Conservation (phyloP, 2,888 invertebrate species). For the Monochamus alternatus region DNA sequence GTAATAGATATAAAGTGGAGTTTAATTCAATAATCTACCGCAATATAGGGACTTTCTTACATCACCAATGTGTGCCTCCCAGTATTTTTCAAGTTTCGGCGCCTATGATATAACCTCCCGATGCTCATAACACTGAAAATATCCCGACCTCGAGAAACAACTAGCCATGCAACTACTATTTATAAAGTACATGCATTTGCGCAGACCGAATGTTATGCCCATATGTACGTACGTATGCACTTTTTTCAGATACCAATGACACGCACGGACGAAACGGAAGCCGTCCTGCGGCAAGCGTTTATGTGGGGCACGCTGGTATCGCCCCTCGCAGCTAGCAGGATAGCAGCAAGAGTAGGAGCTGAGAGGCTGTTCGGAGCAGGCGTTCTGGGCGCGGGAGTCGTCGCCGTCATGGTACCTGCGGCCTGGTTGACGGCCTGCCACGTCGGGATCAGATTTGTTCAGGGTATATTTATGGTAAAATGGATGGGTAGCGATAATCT, state of each 20-base stretch:
- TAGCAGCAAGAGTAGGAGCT: slow-evolving; percentile 74
- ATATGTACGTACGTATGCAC: neutral
- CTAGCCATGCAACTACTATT: too few relatives aligned
- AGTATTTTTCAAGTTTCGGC: too few relatives aligned
- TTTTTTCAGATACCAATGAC: slow-evolving; percentile 70
- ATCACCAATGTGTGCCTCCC: too few relatives aligned
- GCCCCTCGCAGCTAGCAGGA: slow-evolving; percentile 73
- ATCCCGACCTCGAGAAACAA: too few relatives aligned
- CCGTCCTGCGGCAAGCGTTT: slow-evolving; percentile 74
- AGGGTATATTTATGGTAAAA: slow-evolving; percentile 74
- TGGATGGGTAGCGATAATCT: too few relatives aligned
- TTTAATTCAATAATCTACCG: too few relatives aligned
- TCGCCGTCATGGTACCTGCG: slow-evolving; percentile 74
- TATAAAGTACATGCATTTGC: neutral
- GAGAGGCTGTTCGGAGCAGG: slow-evolving; percentile 74
- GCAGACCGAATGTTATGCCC: neutral
- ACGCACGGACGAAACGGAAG: slow-evolving; percentile 73
- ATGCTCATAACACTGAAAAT: too few relatives aligned
- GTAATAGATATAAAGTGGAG: too few relatives aligned
- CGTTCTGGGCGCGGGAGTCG: slow-evolving; percentile 74
- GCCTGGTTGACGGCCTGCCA: slow-evolving; percentile 76
- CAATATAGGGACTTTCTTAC: too few relatives aligned
- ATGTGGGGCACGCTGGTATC: slow-evolving; percentile 75
- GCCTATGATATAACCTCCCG: too few relatives aligned
- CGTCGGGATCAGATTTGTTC: slow-evolving; percentile 73